Evolutionary conservation across 2,113 vertebrate species (phyloP).

Genomic region (Podarcis muralis): DNA sequence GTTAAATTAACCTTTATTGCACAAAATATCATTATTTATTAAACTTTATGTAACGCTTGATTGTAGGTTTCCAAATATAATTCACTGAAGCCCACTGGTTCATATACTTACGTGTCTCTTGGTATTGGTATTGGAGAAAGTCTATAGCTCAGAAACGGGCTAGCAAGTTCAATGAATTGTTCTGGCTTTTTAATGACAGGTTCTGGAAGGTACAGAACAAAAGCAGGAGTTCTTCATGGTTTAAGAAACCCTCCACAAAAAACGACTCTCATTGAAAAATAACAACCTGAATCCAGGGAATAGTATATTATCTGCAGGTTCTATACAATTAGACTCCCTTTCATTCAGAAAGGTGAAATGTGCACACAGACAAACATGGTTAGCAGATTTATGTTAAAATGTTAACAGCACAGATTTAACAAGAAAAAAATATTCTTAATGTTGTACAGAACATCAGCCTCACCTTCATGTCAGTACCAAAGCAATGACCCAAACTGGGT

Average conservation of each 20-base stretch:
- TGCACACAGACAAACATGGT: no score
- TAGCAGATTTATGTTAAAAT: no score
- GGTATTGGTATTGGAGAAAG: slow-evolving; percentile 64
- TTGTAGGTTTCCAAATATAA: not conserved
- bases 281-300: not conserved
- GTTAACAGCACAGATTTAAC: no score
- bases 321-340: not conserved
- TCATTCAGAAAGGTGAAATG: not conserved
- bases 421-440: not conserved
- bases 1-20: not conserved
- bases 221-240: not conserved
- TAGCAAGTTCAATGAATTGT: slow-evolving; percentile 78
- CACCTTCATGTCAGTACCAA: no score
- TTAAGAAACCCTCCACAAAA: slow-evolving; percentile 14
- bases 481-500: no score
- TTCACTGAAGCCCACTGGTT: slow-evolving; percentile 1
- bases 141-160: slow-evolving; percentile 76
- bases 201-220: slow-evolving; percentile 59
- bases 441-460: not conserved
- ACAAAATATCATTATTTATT: no score
- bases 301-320: not conserved
- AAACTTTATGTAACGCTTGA: no score
- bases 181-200: slow-evolving; percentile 66
- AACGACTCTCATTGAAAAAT: not conserved
- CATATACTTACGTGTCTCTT: slow-evolving; percentile 71